These are phyloP conservation scores for Erannis defoliaria DNA, from an alignment of 2,888 invertebrate species.

Conservation along the genomic window DNA sequence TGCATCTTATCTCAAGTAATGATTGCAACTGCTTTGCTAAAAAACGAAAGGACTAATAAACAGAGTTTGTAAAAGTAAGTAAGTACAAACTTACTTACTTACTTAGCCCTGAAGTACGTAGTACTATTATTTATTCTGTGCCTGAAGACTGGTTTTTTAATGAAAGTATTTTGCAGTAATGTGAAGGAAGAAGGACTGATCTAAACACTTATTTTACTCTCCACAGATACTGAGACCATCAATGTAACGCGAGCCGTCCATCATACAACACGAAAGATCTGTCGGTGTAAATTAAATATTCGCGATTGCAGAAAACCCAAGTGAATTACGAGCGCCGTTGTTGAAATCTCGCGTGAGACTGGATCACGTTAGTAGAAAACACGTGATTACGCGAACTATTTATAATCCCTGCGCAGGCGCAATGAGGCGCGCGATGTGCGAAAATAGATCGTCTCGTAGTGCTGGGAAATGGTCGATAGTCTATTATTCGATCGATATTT, in stretches of 20 bases:
- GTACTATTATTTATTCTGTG: too few species aligned
- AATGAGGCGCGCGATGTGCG: conserved; percentile 53
- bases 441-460: conserved; percentile 54
- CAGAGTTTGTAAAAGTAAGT: background rate
- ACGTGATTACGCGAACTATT: conserved; percentile 71
- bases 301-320: too few species aligned
- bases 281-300: background rate
- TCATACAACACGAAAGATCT: background rate
- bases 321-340: conserved; percentile 33
- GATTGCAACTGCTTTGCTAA: background rate
- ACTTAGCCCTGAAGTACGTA: too few species aligned
- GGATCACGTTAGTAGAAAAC: conserved; percentile 46
- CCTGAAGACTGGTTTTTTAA: too few species aligned
- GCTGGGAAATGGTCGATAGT: conserved; percentile 48
- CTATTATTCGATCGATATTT: conserved; percentile 48
- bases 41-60: background rate
- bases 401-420: conserved; percentile 70
- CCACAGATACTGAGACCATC: background rate
- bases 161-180: background rate
- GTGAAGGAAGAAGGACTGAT: background rate
- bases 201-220: background rate
- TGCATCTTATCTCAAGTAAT: background rate
- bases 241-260: background rate
- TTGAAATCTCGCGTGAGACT: conserved; percentile 45
- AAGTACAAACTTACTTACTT: too few species aligned